A percentile compares a stretch with the other conserved stretches of the same genome.
These are phyloP conservation scores for Idaea aversata DNA, from an alignment of 2,888 invertebrate species.

Conservation along the genomic window DNA sequence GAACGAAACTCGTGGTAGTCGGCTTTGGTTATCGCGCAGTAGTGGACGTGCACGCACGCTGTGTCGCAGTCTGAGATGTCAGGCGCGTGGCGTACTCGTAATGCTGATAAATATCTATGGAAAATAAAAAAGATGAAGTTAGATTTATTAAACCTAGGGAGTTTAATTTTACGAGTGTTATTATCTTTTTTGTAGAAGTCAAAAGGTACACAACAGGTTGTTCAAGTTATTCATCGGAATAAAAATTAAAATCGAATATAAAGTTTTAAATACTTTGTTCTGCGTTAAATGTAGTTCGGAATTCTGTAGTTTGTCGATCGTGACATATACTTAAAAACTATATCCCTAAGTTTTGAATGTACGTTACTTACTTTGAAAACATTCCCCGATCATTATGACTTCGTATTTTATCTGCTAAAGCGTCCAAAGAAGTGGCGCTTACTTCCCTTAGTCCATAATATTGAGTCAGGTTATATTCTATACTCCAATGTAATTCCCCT, in stretches of 20 bases:
- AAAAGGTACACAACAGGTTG: too few relatives aligned
- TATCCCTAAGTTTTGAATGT: too few relatives aligned
- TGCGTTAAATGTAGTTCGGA: too few relatives aligned
- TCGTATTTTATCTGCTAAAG: slow-evolving; percentile 89
- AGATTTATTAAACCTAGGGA: neutral
- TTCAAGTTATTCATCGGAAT: neutral
- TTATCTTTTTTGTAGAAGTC: too few relatives aligned
- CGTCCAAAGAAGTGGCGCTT: slow-evolving; percentile 87
- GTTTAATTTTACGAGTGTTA: neutral
- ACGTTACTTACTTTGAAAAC: slow-evolving; percentile 84
- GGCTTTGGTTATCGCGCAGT: slow-evolving; percentile 92
- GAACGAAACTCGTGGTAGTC: slow-evolving; percentile 89
- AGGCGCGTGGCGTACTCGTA: slow-evolving; percentile 84
- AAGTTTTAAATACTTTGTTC: neutral
- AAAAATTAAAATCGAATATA: neutral
- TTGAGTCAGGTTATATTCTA: slow-evolving; percentile 92
- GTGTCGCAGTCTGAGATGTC: slow-evolving; percentile 82
- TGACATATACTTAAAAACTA: too few relatives aligned
- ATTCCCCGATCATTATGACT: slow-evolving; percentile 84
- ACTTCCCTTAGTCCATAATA: slow-evolving; percentile 91
- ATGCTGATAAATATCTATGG: slow-evolving; percentile 86
- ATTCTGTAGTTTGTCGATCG: too few relatives aligned
- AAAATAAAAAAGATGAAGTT: slow-evolving; percentile 5
- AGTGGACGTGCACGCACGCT: slow-evolving; percentile 90
- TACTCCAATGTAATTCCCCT: slow-evolving; percentile 88